Evolutionary conservation across 2,113 vertebrate genomes (phyloP).

Genomic region (Vicugna pacos): DNA sequence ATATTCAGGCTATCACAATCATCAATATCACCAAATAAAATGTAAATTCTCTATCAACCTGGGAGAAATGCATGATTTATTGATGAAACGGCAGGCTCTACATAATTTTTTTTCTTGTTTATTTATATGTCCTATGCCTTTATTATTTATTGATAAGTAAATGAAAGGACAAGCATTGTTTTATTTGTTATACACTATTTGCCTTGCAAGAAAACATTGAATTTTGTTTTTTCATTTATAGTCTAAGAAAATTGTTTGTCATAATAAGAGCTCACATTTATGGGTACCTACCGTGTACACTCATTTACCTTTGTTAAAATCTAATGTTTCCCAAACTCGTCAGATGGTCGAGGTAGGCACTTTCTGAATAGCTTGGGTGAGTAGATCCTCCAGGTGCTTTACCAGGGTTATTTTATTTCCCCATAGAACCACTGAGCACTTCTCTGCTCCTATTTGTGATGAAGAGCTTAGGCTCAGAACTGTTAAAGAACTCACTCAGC

Average conservation of each 20-base stretch:
- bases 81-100: conserved; percentile 5
- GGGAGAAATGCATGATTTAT: conserved; percentile 44
- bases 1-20: neutral
- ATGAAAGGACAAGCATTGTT: conserved; percentile 2
- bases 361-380: neutral
- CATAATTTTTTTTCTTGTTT: conserved; percentile 66
- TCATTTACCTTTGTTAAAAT: neutral
- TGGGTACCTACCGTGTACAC: neutral
- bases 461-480: neutral
- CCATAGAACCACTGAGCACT: neutral
- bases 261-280: neutral
- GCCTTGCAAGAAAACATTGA: neutral
- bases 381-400: neutral
- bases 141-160: conserved; percentile 69
- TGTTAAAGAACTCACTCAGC: neutral
- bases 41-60: conserved; percentile 47
- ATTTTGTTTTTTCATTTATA: neutral
- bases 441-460: neutral
- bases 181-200: neutral
- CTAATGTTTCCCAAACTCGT: neutral
- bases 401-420: neutral
- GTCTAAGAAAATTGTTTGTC: neutral
- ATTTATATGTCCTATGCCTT: conserved; percentile 11
- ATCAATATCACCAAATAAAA: conserved; percentile 49
- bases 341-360: neutral